A percentile compares a stretch with the other conserved stretches of the same genome.
Conservation (phyloP, 2,113 vertebrate genomes). For the Tragelaphus imberbis region DNA sequence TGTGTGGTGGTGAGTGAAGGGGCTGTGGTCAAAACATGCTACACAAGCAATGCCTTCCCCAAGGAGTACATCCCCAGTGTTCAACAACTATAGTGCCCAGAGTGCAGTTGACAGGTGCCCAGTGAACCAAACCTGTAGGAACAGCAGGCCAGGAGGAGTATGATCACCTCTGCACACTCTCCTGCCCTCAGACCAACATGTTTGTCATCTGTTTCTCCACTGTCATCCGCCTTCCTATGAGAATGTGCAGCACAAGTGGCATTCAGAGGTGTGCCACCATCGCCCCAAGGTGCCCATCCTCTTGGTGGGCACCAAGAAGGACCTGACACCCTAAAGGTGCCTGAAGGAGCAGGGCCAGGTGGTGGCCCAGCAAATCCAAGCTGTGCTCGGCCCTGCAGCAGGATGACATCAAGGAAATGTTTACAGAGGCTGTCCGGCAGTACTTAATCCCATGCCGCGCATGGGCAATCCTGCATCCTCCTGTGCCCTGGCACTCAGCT, state of each 20-base stretch:
- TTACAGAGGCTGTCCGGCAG: constrained; percentile 87
- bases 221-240: constrained; percentile 79
- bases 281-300: constrained; percentile 93
- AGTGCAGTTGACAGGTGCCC: constrained; percentile 83
- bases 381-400: constrained; percentile 93
- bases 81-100: constrained; percentile 47
- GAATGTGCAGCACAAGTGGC: constrained; percentile 96
- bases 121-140: constrained; percentile 93
- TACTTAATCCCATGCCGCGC: constrained; percentile 86
- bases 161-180: constrained; percentile 90
- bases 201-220: constrained; percentile 97
- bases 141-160: constrained; percentile 88
- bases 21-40: constrained; percentile 60
- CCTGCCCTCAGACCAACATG: constrained; percentile 94
- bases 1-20: constrained; percentile 89
- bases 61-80: constrained; percentile 81
- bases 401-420: constrained; percentile 96
- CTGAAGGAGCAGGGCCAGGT: constrained; percentile 92
- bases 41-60: constrained; percentile 81
- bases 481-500: constrained; percentile 80
- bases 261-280: constrained; percentile 94
- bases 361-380: constrained; percentile 91
- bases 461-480: constrained; percentile 85
- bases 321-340: constrained; percentile 90
- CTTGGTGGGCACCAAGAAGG: constrained; percentile 95